A percentile compares a stretch with the other conserved stretches of the same genome.
Conservation (phyloP, 92 coral and sea anemone genomes). For the Galaxea fascicularis region DNA sequence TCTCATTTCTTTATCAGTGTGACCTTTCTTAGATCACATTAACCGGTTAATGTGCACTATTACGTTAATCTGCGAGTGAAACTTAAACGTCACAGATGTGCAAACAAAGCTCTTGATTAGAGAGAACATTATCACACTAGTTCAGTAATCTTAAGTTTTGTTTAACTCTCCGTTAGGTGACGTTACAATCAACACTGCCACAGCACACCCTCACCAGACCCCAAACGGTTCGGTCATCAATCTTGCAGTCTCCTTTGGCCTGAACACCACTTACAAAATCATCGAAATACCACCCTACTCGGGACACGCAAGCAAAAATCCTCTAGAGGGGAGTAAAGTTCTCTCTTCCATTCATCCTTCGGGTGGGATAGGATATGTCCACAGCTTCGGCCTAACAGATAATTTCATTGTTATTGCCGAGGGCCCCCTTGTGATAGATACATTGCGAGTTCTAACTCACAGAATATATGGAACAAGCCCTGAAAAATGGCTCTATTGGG, state of each 20-base stretch:
- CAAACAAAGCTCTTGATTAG: too few relatives aligned
- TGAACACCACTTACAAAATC: slow-evolving; percentile 51
- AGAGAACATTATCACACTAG: neutral
- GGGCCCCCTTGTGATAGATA: slow-evolving; percentile 66
- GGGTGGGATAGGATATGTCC: slow-evolving; percentile 68
- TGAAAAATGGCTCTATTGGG: slow-evolving; percentile 74
- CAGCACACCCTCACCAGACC: slow-evolving; percentile 88
- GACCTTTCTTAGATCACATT: too few relatives aligned
- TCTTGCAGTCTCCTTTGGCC: slow-evolving; percentile 51
- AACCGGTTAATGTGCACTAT: too few relatives aligned
- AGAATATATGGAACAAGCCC: slow-evolving; percentile 52
- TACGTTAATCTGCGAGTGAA: too few relatives aligned
- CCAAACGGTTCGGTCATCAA: slow-evolving; percentile 79
- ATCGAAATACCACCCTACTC: slow-evolving; percentile 68
- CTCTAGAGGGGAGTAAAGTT: slow-evolving; percentile 75
- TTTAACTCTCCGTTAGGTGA: slow-evolving; percentile 41
- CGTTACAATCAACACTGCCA: slow-evolving; percentile 33
- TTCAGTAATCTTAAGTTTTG: neutral
- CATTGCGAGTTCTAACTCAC: slow-evolving; percentile 53
- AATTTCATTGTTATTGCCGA: slow-evolving; percentile 74
- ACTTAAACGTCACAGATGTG: too few relatives aligned
- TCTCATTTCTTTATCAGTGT: too few relatives aligned
- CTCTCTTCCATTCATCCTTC: slow-evolving; percentile 64
- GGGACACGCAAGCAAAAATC: slow-evolving; percentile 45
- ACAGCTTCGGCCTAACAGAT: slow-evolving; percentile 88